Percentiles rank a stretch among this genome's conserved stretches.
These are phyloP conservation scores for Coranthus polyacanthus DNA, from an alignment of 2,797 vertebrate genomes.

Conservation along the genomic window DNA sequence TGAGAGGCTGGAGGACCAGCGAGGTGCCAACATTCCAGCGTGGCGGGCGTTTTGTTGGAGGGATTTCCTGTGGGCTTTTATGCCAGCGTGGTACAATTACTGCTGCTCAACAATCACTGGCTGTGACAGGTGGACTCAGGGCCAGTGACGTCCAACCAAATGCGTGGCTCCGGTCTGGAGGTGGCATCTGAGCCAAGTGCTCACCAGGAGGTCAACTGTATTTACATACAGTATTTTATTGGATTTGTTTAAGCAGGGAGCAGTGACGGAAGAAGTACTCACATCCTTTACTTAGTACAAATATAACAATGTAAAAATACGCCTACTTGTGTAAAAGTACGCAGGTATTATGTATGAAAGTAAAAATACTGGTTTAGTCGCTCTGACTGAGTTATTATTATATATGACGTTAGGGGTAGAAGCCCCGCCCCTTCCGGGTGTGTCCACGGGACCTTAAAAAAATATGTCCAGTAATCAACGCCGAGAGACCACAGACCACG, in stretches of 20 bases:
- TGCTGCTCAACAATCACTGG: constrained; percentile 61
- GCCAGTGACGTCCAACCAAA: constrained; percentile 29
- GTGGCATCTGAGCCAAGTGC: constrained; percentile 21
- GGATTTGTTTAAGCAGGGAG: background rate
- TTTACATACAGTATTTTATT: background rate
- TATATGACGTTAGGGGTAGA: too few relatives aligned
- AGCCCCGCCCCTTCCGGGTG: too few relatives aligned
- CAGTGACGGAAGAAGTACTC: too few relatives aligned
- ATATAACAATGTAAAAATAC: too few relatives aligned
- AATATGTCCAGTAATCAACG: too few relatives aligned
- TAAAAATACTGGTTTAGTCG: too few relatives aligned
- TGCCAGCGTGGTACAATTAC: constrained; percentile 75
- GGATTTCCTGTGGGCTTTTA: constrained; percentile 82
- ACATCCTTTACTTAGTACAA: too few relatives aligned
- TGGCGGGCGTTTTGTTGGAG: constrained; percentile 76
- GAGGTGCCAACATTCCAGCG: constrained; percentile 81
- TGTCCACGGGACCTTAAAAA: too few relatives aligned
- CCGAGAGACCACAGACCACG: too few relatives aligned
- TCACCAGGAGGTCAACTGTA: constrained; percentile 24
- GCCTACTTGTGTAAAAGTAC: too few relatives aligned
- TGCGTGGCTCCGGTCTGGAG: constrained; percentile 19
- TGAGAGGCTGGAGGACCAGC: constrained; percentile 54
- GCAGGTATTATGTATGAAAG: too few relatives aligned
- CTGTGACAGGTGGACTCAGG: constrained; percentile 70
- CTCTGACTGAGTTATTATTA: too few relatives aligned